Conservation (phyloP, 2,888 invertebrate genomes). For the Ectemnius cavifrons region DNA sequence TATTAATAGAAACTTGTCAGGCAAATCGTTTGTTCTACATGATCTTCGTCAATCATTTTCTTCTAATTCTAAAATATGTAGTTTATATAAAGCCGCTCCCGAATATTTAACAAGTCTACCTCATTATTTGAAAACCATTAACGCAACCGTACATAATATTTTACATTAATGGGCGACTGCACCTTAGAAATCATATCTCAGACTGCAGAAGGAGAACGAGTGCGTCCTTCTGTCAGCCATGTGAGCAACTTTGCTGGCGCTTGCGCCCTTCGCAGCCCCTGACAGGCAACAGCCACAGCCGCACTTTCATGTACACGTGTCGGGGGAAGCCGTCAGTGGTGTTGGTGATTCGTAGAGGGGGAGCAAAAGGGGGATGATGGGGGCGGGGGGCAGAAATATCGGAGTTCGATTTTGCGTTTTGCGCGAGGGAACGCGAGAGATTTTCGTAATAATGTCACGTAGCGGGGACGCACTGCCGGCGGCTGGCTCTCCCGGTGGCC, state of each 20-base stretch:
- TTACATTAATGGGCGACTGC: slow-evolving; percentile 25
- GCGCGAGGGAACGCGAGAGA: slow-evolving; percentile 26
- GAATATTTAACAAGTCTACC: no score
- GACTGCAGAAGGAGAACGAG: no score
- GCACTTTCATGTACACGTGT: background rate
- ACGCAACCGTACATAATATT: slow-evolving; percentile 31
- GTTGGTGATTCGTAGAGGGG: no score
- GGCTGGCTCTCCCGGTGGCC: slow-evolving; percentile 26
- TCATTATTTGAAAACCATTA: no score
- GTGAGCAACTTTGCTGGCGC: background rate
- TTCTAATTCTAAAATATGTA: no score
- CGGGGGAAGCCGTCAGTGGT: background rate
- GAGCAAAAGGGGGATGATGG: no score
- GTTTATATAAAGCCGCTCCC: no score
- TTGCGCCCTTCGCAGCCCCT: background rate
- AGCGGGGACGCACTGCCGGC: slow-evolving; percentile 52
- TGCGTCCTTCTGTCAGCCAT: background rate
- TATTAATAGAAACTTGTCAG: no score
- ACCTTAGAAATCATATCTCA: background rate
- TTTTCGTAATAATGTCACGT: slow-evolving; percentile 72
- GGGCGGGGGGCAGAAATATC: slow-evolving; percentile 31
- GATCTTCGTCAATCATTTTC: no score
- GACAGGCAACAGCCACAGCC: background rate
- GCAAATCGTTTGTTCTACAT: no score
- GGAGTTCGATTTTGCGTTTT: slow-evolving; percentile 53